phyloP scores from a whole-genome alignment of 2,113 vertebrate genomes.

The Myrmecobius fasciatus region DNA sequence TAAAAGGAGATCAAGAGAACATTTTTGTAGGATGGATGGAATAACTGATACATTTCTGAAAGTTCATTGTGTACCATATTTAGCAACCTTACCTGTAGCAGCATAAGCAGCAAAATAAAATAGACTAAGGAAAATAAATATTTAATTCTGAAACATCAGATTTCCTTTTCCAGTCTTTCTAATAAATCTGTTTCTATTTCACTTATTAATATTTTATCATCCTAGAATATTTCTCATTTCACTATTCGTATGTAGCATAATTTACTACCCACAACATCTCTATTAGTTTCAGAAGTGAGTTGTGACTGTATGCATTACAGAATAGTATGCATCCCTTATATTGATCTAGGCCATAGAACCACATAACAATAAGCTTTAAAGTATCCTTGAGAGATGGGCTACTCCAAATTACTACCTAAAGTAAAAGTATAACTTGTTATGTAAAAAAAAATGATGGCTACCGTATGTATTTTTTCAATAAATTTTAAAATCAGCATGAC shows the following conservation, averaged over 20 bases:
- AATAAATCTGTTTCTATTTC: background rate
- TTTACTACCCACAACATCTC: background rate
- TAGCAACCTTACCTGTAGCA: accelerated
- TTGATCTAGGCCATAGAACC: background rate
- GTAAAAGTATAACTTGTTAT: background rate
- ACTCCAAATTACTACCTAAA: background rate
- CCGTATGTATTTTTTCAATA: background rate
- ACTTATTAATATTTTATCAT: conserved; percentile 8
- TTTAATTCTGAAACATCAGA: conserved; percentile 29
- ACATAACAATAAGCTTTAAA: background rate
- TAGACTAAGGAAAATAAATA: conserved; percentile 4
- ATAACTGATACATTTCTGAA: accelerated
- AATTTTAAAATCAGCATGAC: background rate
- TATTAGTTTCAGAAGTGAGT: background rate
- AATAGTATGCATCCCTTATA: background rate
- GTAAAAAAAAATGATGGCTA: background rate
- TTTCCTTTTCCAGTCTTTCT: too few species aligned
- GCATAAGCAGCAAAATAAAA: background rate
- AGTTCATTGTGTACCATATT: background rate
- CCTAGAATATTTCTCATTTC: conserved; percentile 3
- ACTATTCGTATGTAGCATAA: conserved; percentile 16
- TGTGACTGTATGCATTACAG: too few species aligned
- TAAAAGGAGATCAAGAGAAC: too few species aligned
- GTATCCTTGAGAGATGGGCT: background rate
- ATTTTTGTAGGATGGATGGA: too few species aligned